Percentiles rank a stretch among this genome's conserved stretches.
These are phyloP conservation scores for Aplocera efformata DNA, from an alignment of 2,888 invertebrate species.

Conservation along the genomic window DNA sequence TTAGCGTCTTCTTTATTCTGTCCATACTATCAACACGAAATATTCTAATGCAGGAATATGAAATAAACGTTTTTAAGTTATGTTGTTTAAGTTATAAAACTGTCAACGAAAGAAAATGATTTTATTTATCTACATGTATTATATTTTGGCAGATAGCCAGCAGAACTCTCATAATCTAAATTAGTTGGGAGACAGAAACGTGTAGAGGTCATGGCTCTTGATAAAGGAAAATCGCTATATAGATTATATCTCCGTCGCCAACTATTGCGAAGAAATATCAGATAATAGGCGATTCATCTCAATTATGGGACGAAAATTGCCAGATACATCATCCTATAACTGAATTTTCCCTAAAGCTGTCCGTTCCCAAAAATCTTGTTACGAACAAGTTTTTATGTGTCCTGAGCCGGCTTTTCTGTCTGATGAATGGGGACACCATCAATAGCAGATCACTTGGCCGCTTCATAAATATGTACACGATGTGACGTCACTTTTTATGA, in stretches of 20 bases:
- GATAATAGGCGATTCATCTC: slow-evolving; percentile 14
- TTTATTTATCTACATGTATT: slow-evolving; percentile 1
- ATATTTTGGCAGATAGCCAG: slow-evolving; percentile 22
- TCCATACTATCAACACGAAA: too few species aligned
- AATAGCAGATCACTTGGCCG: slow-evolving; percentile 66
- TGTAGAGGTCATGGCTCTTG: slow-evolving; percentile 22
- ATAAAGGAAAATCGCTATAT: slow-evolving; percentile 7
- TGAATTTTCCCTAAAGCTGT: slow-evolving; percentile 30
- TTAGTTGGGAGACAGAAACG: slow-evolving; percentile 17
- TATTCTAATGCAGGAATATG: too few species aligned
- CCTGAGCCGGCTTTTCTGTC: slow-evolving; percentile 37
- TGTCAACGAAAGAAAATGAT: not conserved
- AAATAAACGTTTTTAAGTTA: too few species aligned
- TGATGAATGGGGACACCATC: slow-evolving; percentile 69
- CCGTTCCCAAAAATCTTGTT: slow-evolving; percentile 39
- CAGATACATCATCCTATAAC: slow-evolving; percentile 22
- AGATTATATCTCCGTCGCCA: slow-evolving; percentile 2
- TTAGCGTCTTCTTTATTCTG: too few species aligned
- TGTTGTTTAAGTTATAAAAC: too few species aligned
- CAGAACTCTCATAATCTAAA: slow-evolving; percentile 19
- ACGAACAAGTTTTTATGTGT: slow-evolving; percentile 44
- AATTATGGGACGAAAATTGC: slow-evolving; percentile 18
- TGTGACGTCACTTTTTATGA: slow-evolving; percentile 68
- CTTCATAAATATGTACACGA: slow-evolving; percentile 76
- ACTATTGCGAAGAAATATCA: slow-evolving; percentile 2